A percentile compares a stretch with the other conserved stretches of the same genome.
phyloP scores from a whole-genome alignment of 23 tunicate genomes.

The Pegea sp. region DNA sequence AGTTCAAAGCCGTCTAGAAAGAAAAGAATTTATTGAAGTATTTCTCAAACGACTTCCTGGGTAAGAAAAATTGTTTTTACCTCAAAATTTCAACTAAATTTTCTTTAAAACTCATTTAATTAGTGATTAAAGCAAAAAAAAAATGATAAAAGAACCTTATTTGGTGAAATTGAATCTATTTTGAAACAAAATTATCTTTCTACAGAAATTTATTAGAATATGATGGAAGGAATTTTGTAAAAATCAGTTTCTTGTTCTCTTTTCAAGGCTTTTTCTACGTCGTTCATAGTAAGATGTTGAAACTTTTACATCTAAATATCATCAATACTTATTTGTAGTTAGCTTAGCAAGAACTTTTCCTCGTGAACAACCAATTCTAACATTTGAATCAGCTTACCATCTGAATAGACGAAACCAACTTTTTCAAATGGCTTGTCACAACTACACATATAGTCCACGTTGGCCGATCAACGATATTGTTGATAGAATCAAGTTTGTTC shows the following conservation, averaged over 20 bases:
- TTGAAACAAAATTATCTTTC: no score
- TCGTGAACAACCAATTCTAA: constrained; percentile 35
- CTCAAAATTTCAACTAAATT: no score
- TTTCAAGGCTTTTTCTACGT: constrained; percentile 48
- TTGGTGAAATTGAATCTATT: no score
- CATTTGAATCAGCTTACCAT: constrained; percentile 71
- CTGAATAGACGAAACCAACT: constrained; percentile 17
- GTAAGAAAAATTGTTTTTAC: no score
- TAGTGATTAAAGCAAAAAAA: no score
- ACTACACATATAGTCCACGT: constrained; percentile 77
- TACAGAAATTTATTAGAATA: constrained; percentile 50
- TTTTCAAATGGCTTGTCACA: constrained; percentile 21
- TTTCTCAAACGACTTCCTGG: constrained; percentile 24
- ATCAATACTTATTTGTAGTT: no score
- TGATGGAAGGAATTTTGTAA: constrained; percentile 51
- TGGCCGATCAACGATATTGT: constrained; percentile 82
- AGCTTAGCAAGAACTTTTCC: constrained; percentile 40
- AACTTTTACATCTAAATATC: no score
- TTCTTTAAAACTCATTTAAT: no score
- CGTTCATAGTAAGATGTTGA: constrained; percentile 33
- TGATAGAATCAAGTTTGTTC: constrained; percentile 28
- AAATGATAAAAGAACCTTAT: no score
- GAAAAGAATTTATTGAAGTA: constrained; percentile 69
- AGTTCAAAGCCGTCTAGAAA: constrained; percentile 29
- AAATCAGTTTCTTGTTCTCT: constrained; percentile 27